A percentile compares a stretch with the other conserved stretches of the same genome.
Evolutionary conservation across 2,113 vertebrate species (phyloP).

Genomic region (Podocnemis expansa): DNA sequence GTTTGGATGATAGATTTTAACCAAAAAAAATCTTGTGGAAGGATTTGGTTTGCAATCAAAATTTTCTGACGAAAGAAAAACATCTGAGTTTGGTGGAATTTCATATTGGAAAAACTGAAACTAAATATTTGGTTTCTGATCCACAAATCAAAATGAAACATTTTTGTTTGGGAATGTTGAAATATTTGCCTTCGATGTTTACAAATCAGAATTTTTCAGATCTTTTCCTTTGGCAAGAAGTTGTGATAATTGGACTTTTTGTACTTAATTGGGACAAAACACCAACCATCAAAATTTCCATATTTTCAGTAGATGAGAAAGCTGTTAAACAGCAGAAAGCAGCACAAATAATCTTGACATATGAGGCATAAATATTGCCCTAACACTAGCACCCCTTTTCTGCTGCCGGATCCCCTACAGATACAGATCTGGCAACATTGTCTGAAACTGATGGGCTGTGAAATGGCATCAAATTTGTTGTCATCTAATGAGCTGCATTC

Average conservation of each 20-base stretch:
- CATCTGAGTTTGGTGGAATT: background rate
- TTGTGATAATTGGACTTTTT: background rate
- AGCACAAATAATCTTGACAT: background rate
- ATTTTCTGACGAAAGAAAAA: background rate
- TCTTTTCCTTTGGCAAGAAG: background rate
- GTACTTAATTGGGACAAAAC: fast-evolving
- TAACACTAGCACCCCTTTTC: background rate
- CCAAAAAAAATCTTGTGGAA: too few species aligned
- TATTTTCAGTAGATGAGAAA: background rate
- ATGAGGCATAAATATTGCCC: background rate
- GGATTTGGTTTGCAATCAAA: background rate
- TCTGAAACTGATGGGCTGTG: background rate
- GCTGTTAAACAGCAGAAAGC: background rate
- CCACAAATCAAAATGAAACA: background rate
- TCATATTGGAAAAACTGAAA: background rate
- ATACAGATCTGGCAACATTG: background rate
- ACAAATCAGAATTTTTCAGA: background rate
- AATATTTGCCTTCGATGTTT: background rate
- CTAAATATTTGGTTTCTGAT: background rate
- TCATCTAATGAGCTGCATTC: background rate
- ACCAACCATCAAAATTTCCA: background rate
- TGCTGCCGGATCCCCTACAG: background rate
- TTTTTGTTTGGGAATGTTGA: background rate
- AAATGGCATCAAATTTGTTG: background rate
- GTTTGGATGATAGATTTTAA: background rate